phyloP scores from a whole-genome alignment of 2,888 invertebrate genomes.

The Lydus trimaculatus region DNA sequence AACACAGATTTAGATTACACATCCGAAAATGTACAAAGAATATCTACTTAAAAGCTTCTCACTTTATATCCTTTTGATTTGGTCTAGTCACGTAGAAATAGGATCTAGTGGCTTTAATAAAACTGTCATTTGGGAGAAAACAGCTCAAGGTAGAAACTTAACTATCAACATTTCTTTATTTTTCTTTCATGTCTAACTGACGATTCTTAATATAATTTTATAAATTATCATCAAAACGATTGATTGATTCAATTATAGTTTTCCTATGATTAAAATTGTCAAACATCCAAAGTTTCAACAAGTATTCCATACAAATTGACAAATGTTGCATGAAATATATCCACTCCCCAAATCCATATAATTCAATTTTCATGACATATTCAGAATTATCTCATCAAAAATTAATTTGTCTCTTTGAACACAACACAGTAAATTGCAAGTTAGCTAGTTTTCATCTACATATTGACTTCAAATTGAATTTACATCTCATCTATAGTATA shows the following conservation, averaged over 20 bases:
- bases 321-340: not conserved
- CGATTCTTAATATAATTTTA: not conserved
- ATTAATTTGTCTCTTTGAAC: not conserved
- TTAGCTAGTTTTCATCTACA: not conserved
- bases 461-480: not conserved
- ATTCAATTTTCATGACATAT: not conserved
- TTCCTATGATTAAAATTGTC: not conserved
- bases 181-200: not conserved
- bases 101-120: slow-evolving; percentile 10
- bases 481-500: not conserved
- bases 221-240: not conserved
- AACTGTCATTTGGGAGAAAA: slow-evolving; percentile 1
- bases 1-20: not conserved
- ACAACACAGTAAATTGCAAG: not conserved
- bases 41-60: slow-evolving; percentile 4
- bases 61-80: not conserved
- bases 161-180: not conserved
- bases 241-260: not conserved
- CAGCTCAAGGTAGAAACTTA: not conserved
- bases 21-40: not conserved
- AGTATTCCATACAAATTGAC: not conserved
- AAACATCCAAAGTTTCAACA: not conserved
- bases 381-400: not conserved
- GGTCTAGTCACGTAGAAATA: slow-evolving; percentile 18
- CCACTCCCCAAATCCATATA: too few relatives aligned